Conservation (phyloP, 2,888 invertebrate species). For the Cheilosia scutellata region DNA sequence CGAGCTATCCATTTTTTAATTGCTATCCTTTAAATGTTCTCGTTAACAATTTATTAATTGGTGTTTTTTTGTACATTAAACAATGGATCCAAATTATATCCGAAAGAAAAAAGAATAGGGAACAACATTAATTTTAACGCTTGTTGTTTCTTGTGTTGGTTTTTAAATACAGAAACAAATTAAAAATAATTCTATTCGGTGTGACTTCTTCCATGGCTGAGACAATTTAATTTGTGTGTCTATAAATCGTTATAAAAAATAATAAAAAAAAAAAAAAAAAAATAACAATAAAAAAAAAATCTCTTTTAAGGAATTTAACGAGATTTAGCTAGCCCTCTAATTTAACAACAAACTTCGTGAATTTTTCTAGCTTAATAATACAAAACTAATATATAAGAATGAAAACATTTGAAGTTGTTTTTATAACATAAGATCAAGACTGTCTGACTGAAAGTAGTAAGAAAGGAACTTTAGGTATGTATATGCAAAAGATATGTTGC, state of each 20-base stretch:
- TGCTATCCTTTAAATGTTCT: neutral
- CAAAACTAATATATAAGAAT: neutral
- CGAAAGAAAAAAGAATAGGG: neutral
- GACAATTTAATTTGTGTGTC: neutral
- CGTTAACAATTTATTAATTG: slow-evolving; percentile 20
- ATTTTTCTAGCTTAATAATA: slow-evolving; percentile 23
- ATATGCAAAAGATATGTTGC: no score
- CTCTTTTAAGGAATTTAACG: neutral
- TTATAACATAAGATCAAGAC: no score
- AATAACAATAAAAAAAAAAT: neutral
- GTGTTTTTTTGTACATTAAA: slow-evolving; percentile 20
- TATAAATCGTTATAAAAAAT: neutral
- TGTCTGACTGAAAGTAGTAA: neutral
- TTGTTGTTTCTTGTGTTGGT: no score
- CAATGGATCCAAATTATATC: slow-evolving; percentile 20
- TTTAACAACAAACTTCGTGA: slow-evolving; percentile 11
- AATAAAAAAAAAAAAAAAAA: neutral
- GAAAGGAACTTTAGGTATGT: neutral
- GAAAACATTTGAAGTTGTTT: neutral
- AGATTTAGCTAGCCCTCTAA: neutral
- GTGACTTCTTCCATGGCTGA: neutral
- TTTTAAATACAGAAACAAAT: neutral
- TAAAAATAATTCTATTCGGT: neutral
- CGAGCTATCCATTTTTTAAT: slow-evolving; percentile 19
- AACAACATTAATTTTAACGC: slow-evolving; percentile 1